Evolutionary conservation across 2,888 invertebrate species (phyloP).

Genomic region (Tipula helvola): DNA sequence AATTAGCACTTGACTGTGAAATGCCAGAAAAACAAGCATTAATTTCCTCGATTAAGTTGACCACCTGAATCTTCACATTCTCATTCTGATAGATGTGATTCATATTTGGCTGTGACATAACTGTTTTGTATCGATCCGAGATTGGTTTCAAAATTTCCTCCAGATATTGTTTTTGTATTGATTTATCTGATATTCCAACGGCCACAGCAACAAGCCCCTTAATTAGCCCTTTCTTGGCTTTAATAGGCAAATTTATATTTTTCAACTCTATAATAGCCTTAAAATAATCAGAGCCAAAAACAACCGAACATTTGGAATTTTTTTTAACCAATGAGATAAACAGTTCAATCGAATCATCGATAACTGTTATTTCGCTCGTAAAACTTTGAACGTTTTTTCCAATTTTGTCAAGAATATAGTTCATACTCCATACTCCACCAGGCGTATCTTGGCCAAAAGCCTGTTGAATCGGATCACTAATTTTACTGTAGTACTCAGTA

Average conservation of each 20-base stretch:
- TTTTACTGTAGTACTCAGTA: conserved; percentile 11
- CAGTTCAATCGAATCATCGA: conserved; percentile 49
- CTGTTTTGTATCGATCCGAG: neutral
- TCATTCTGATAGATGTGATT: conserved; percentile 6
- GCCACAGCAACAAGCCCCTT: conserved; percentile 12
- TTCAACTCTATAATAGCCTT: conserved; percentile 12
- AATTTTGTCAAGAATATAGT: conserved; percentile 52
- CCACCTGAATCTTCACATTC: conserved; percentile 6
- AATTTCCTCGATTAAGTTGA: conserved; percentile 12
- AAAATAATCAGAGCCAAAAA: conserved; percentile 14
- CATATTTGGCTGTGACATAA: conserved; percentile 7
- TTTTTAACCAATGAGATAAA: conserved; percentile 29
- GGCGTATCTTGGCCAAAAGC: conserved; percentile 55
- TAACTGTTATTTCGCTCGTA: conserved; percentile 45
- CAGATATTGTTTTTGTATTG: conserved; percentile 13
- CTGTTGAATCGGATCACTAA: conserved; percentile 43
- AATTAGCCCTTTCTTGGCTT: conserved; percentile 8
- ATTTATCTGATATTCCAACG: conserved; percentile 9
- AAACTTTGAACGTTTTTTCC: conserved; percentile 48
- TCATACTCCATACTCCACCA: conserved; percentile 47
- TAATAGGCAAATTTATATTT: conserved; percentile 11
- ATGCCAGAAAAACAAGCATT: conserved; percentile 10
- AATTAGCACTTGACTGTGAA: neutral
- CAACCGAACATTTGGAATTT: conserved; percentile 11
- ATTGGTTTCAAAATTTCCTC: conserved; percentile 13